Conservation (phyloP, 2,113 vertebrate genomes). For the Sturnira hondurensis region DNA sequence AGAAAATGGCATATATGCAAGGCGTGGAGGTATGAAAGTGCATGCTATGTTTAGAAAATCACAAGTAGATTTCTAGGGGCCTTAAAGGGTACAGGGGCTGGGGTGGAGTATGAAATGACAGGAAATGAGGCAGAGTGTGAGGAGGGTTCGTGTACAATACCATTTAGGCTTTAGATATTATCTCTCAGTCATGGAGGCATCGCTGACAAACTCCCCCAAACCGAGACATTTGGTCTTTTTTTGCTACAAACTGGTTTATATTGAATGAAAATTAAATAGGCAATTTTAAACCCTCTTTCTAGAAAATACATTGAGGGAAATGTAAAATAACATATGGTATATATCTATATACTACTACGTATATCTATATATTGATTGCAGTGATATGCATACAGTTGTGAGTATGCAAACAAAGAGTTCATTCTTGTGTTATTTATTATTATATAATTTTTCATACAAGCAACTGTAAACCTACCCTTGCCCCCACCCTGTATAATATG, state of each 20-base stretch:
- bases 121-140: constrained; percentile 9
- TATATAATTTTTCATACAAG: neutral
- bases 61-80: neutral
- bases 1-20: neutral
- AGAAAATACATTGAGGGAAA: neutral
- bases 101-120: neutral
- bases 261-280: neutral
- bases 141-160: neutral
- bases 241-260: neutral
- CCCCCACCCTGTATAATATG: neutral
- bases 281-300: neutral
- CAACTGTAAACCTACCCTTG: neutral
- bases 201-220: neutral
- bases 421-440: neutral
- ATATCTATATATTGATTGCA: neutral
- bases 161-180: neutral
- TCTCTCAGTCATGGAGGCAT: neutral
- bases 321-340: neutral
- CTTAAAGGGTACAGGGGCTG: neutral
- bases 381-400: neutral
- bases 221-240: neutral
- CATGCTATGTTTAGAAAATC: neutral
- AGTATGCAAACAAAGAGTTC: too few relatives aligned
- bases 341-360: neutral
- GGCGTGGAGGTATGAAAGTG: neutral